Evolutionary conservation across 2,888 invertebrate species (phyloP), one percentile per base, ranked within the genome.

Genomic region (Opisthograptis luteolata): DNA sequence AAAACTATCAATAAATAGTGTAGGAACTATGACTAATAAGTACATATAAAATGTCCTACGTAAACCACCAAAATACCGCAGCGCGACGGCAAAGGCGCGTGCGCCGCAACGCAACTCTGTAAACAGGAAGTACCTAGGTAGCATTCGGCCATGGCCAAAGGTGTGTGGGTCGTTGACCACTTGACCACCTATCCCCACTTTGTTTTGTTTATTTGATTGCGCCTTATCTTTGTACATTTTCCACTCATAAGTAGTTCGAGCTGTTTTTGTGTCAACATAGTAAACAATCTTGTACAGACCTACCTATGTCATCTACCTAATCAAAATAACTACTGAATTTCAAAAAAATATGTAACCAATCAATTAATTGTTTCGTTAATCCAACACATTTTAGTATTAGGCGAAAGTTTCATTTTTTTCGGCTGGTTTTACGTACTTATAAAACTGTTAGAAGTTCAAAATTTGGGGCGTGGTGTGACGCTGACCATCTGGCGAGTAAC

Each of bases 81-180:
- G 25, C 8, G 54, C 64, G 65, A 66, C 64, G 64, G 66, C 60
- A 63, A 60, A 51, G 52, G 42, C 44, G 37, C 39, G 40, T 20
- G 56, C 47, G 58, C 48, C 58, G 64, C 64, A 20, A 55, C 55
- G 50, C 62, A n/a, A n/a, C 44, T 60, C 58, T 42, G 66, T 66
- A 73, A 76, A 77, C 76, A 78, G 76, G 73, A 79, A 73, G 51
- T 46, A n/a, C n/a, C n/a, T n/a, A n/a, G n/a, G n/a, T n/a, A 45
- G 34, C 54, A 58, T 61, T 55, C 52, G 57, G 49, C 45, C 42
- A 40, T 52, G 57, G 49, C 45, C 42, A 40, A 50, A 61, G 58
- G 57, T 62, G 64, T 51, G 31, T 58, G 49, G 72, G 73, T 74
- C 75, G 55, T 66, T 76, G 76, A 75, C 76, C 60, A 50, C 49